Conservation (phyloP, 2,797 vertebrate species). For the Halcyon smyrnensis region DNA sequence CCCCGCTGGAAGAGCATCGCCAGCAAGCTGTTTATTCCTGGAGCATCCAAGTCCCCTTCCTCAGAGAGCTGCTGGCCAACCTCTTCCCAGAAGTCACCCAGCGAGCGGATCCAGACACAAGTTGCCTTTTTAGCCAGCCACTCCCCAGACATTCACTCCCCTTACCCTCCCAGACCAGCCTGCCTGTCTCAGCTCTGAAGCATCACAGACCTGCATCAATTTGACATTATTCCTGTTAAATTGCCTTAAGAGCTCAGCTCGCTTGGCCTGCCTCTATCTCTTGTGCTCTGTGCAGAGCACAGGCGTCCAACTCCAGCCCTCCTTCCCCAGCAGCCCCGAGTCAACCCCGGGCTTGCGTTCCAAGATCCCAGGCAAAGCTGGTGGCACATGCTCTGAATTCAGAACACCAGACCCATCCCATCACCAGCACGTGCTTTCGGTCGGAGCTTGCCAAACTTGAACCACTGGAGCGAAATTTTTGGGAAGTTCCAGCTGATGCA, state of each 20-base stretch:
- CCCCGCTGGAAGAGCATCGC: neutral
- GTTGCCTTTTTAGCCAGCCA: neutral
- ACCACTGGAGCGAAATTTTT: neutral
- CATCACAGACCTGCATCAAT: neutral
- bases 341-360: accelerated
- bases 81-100: neutral
- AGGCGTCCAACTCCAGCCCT: neutral
- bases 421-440: conserved; percentile 23
- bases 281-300: neutral
- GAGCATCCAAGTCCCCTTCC: neutral
- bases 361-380: neutral
- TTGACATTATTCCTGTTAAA: neutral
- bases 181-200: neutral
- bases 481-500: conserved; percentile 30
- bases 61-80: neutral
- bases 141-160: neutral
- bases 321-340: neutral
- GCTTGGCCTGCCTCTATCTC: neutral
- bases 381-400: neutral
- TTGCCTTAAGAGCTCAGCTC: neutral
- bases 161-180: neutral
- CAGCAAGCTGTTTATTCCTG: neutral
- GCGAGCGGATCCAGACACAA: neutral
- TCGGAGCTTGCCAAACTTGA: conserved; percentile 6
- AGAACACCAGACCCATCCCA: conserved; percentile 12